Conservation (phyloP, 2,113 vertebrate genomes). For the Natator depressus region DNA sequence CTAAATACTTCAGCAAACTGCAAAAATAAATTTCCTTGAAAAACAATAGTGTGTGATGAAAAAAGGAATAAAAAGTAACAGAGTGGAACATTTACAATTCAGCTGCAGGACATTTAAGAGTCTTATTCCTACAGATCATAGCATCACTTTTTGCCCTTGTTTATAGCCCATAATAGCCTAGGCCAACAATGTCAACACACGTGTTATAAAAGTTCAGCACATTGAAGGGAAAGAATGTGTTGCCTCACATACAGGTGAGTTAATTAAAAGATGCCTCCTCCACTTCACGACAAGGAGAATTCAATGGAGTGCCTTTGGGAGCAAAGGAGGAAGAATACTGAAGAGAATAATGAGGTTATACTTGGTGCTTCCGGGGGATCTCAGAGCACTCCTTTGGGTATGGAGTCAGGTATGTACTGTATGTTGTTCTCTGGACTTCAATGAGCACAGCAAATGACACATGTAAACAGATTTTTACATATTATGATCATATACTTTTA, state of each 20-base stretch:
- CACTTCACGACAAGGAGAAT: not conserved
- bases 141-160: not conserved
- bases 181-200: not conserved
- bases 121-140: not conserved
- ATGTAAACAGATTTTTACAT: not conserved
- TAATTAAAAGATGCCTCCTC: not conserved
- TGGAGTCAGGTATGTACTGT: not conserved
- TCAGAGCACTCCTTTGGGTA: not conserved
- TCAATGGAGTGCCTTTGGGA: not conserved
- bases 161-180: not conserved
- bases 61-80: not conserved
- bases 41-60: not conserved
- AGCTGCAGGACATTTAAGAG: not conserved
- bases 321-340: not conserved
- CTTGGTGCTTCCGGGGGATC: not conserved
- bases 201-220: not conserved
- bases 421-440: not conserved
- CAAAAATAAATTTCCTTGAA: not conserved
- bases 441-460: not conserved
- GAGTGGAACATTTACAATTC: not conserved
- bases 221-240: not conserved
- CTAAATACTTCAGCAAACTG: fast-evolving
- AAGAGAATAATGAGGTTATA: not conserved
- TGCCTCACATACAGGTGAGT: not conserved
- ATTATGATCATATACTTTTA: not conserved